phyloP scores from a whole-genome alignment of 2,113 vertebrate genomes.

The Pluvianellus socialis region DNA sequence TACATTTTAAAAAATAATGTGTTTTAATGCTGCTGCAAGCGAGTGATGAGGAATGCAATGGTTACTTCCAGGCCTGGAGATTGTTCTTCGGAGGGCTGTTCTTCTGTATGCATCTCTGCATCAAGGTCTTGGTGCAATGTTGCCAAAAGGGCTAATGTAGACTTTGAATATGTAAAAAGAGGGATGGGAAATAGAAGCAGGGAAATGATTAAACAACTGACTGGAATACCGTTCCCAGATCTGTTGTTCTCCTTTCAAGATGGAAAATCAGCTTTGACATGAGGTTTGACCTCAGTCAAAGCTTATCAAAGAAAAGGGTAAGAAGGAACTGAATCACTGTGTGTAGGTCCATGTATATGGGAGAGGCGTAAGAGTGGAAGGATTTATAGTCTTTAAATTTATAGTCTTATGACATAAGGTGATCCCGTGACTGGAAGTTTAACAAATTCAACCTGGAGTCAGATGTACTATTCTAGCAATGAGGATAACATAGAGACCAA shows the following conservation, averaged over 20 bases:
- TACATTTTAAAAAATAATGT: not conserved
- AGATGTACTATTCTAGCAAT: not conserved
- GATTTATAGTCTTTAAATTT: not conserved
- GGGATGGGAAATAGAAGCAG: not conserved
- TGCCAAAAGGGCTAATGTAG: not conserved
- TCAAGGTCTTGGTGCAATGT: not conserved
- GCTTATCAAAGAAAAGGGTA: not conserved
- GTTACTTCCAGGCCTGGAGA: not conserved
- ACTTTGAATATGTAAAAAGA: not conserved
- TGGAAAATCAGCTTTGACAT: not conserved
- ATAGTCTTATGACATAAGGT: not conserved
- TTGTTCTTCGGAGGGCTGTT: not conserved
- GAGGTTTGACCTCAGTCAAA: not conserved
- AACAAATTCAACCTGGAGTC: not conserved
- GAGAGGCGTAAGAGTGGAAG: not conserved
- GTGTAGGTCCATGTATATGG: not conserved
- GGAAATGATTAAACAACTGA: not conserved
- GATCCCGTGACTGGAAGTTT: not conserved
- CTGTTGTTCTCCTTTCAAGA: not conserved
- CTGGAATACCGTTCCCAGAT: not conserved
- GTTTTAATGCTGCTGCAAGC: not conserved
- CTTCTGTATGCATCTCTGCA: not conserved
- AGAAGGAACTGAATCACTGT: not conserved
- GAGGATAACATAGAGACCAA: not conserved
- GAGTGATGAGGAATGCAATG: rapidly evolving